Conservation (phyloP, 2,113 vertebrate genomes). For the Leiothrix lutea region DNA sequence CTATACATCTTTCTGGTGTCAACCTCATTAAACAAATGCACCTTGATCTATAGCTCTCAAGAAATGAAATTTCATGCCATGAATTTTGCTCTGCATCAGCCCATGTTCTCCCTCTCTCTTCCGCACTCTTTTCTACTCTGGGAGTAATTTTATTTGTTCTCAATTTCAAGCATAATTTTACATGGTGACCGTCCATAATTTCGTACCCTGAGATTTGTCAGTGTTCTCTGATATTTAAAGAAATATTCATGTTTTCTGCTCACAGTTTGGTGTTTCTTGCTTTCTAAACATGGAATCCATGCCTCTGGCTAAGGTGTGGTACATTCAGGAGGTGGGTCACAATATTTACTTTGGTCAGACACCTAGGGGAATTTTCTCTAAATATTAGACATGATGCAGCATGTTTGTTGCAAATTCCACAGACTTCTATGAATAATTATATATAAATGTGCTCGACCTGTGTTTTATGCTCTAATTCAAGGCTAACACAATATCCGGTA, state of each 20-base stretch:
- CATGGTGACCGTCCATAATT: neutral
- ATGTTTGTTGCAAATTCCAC: neutral
- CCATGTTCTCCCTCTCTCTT: neutral
- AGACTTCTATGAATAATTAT: neutral
- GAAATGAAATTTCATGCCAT: conserved; percentile 79
- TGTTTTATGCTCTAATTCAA: neutral
- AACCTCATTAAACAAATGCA: conserved; percentile 92
- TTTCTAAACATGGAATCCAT: neutral
- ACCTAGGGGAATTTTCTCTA: neutral
- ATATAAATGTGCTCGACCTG: neutral
- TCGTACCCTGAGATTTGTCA: neutral
- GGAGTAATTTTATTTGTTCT: neutral
- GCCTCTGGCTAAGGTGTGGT: neutral
- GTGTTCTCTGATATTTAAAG: neutral
- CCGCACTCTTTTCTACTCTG: neutral
- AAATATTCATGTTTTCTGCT: neutral
- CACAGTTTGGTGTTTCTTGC: neutral
- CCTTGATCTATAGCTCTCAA: conserved; percentile 86
- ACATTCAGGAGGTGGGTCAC: neutral
- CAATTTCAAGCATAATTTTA: neutral
- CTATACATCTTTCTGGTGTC: conserved; percentile 92
- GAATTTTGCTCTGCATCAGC: neutral
- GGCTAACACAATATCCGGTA: neutral
- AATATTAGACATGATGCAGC: neutral
- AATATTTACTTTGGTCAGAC: neutral